Percentiles rank a stretch among this genome's conserved stretches.
phyloP scores from a whole-genome alignment of 2,888 invertebrate genomes.

The Temnothorax unifasciatus region DNA sequence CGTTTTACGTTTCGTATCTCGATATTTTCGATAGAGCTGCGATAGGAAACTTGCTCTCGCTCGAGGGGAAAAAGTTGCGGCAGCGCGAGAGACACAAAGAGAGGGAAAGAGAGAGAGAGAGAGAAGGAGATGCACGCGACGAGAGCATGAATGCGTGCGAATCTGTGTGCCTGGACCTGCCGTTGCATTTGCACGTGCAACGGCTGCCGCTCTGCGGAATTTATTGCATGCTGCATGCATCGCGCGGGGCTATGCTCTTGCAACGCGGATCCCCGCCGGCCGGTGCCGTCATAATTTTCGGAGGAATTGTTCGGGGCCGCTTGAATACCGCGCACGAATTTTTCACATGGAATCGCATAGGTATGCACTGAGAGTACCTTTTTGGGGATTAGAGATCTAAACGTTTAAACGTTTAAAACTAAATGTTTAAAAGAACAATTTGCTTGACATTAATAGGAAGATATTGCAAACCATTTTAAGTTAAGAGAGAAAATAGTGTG shows the following conservation, averaged over 20 bases:
- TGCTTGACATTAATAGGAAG: background rate
- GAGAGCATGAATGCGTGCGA: conserved; percentile 18
- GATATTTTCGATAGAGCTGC: conserved; percentile 16
- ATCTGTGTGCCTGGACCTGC: conserved; percentile 32
- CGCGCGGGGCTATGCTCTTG: conserved; percentile 47
- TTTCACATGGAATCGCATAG: background rate
- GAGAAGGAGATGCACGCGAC: background rate
- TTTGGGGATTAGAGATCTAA: background rate
- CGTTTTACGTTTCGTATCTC: conserved; percentile 4
- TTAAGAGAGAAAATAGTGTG: background rate
- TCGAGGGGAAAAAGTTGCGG: conserved; percentile 60
- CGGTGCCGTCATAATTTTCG: conserved; percentile 68
- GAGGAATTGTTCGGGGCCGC: conserved; percentile 43
- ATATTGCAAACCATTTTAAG: background rate
- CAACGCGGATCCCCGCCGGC: conserved; percentile 57
- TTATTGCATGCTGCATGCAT: conserved; percentile 58
- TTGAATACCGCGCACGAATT: conserved; percentile 2
- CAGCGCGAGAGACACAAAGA: background rate
- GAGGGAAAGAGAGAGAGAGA: background rate
- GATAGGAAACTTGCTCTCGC: conserved; percentile 52
- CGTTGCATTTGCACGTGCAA: conserved; percentile 47
- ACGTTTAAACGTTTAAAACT: no score
- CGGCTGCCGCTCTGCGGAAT: conserved; percentile 57
- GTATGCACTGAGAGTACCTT: no score
- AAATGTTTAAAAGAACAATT: background rate